Conservation (phyloP, 2,797 vertebrate genomes). For the Antrozous pallidus region DNA sequence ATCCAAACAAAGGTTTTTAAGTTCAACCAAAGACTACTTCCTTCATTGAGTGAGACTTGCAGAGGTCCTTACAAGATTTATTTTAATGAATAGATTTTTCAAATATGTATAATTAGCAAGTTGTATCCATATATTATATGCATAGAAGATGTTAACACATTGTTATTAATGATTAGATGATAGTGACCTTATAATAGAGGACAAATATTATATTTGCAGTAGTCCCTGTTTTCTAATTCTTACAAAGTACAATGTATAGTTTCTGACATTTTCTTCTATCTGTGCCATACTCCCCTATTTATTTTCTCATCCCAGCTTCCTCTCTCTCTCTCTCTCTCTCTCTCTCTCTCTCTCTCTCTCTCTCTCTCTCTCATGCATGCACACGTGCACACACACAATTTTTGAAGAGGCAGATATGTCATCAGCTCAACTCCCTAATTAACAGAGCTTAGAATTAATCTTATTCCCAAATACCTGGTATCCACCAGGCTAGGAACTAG, state of each 20-base stretch:
- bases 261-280: background rate
- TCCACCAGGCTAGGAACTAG: background rate
- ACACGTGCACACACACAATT: background rate
- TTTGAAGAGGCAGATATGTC: background rate
- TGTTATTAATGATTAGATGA: background rate
- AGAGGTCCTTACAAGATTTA: background rate
- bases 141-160: background rate
- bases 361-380: no score
- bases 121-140: background rate
- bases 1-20: background rate
- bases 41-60: background rate
- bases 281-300: background rate
- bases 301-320: background rate
- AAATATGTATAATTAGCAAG: background rate
- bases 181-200: background rate
- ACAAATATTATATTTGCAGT: background rate
- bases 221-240: background rate
- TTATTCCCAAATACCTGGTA: background rate
- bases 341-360: background rate
- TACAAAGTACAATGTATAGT: background rate
- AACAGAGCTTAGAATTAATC: background rate
- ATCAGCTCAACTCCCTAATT: background rate
- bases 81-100: background rate
- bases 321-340: background rate
- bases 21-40: background rate